Base-by-base conservation (phyloP, 2,113 vertebrate genomes). In the Dissostichus mawsoni region DNA sequence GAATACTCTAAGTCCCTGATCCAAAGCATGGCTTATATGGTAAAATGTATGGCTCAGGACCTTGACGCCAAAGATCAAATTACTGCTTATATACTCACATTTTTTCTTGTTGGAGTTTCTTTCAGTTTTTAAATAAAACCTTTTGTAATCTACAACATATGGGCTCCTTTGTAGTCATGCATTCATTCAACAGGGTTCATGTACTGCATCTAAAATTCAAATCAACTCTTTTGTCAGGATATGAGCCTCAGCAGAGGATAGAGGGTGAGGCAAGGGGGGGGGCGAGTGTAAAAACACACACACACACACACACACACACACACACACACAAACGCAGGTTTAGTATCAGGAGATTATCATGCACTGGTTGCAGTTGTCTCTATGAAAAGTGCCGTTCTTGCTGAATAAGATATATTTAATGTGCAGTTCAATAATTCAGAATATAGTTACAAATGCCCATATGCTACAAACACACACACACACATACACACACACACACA, bases 161-260 rank as follows among this genome's bases (percentile, higher is more conserved):
- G 25, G 9, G 13, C 64, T 80, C 0, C 7, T 80, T 80, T 65
- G 1, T 14, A 65, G 50, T 59, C 56, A 17, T 53, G 18, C 52
- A 65, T 57, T 25, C 77, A 55, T 53, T 59, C 61, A 59, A 64
- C 52, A 64, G 51, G 56, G 68, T 77, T 52, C 57, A 74, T 47
- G 69, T 69, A 13, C 51, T 1, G 55, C 53, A 77, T 76, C 47
- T 55, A 3, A 36, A 82, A 67, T 77, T 82, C 25, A 72, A 73
- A 82, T 73, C 13, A 23, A 3, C 55, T 61, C 58, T 74, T 77
- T 81, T 77, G 83, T 81, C 69, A 45, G 70, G 58, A 53, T n/a
- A 25, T 56, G 64, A 74, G 69, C 12, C 69, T 77, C 83, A 57
- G 63, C 3, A 0, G 18, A 73, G 74, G 48, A 72, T 45, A 5